Evolutionary conservation across 92 coral and sea anemone species (phyloP), one percentile per base, ranked within the genome.

Genomic region (Ricordea florida): DNA sequence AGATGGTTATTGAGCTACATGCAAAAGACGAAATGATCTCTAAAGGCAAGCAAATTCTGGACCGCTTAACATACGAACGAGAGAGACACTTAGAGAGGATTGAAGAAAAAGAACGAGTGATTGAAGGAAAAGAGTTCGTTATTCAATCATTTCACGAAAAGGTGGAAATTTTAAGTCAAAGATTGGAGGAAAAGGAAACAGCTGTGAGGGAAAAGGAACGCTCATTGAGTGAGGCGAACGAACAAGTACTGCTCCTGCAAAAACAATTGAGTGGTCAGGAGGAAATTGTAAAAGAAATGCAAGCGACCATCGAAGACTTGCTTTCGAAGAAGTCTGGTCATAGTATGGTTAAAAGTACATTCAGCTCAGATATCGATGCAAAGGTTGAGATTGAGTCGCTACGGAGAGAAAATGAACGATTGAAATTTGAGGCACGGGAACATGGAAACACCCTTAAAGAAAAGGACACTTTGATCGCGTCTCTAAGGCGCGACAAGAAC

Each of bases 91-190:
- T 62, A 23, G 62, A 62, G 28, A 36, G 77, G 1, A 23, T 91
- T 14, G 93, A 87, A 68, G 91, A 91, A 50, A 83, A 55, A 40
- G 86, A 88, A 22, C 79, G 84, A 32, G 42, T 49, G 10, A 68
- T 91, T 6, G 58, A 80, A 23, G 83, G 63, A 6, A 91, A 88
- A 47, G 93, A 91, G 4, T 25, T 26, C 25, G 69, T 53, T 26
- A 87, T 90, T 57, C 66, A 66, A 48, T 36, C 49, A 4, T 78
- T 72, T 45, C 46, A 66, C 35, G 80, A 42, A 2, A 90, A 87
- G 52, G 50, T 63, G 28, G 51, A 42, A 1, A 21, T 25, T 3
- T 50, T 78, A 6, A 66, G 11, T 34, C 56, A 71, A 40, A 30
- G 24, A 55, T 44, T 77, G 6, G 81, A 90, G 32, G 67, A 40